Evolutionary conservation across 2,888 invertebrate genomes (phyloP).

Genomic region (Drosophila cracens): DNA sequence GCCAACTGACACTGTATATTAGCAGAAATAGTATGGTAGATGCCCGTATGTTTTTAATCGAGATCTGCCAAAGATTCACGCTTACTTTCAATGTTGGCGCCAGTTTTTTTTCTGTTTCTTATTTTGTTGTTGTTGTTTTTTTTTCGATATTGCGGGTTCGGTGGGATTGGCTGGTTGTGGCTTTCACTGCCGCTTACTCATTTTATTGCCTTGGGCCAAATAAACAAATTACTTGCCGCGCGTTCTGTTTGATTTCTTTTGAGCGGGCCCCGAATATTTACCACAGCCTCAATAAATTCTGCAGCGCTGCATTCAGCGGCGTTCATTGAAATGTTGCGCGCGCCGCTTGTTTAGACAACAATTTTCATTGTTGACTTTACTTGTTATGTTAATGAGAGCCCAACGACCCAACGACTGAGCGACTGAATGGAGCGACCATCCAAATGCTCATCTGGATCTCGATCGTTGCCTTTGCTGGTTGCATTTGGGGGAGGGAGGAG

Average conservation of each 20-base stretch:
- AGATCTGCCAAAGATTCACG: conserved; percentile 1
- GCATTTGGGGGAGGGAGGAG: background rate
- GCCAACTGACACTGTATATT: too few relatives aligned
- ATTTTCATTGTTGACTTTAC: conserved; percentile 80
- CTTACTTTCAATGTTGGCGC: conserved; percentile 17
- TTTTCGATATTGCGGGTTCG: conserved; percentile 19
- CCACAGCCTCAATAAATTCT: conserved; percentile 78
- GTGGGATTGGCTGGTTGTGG: conserved; percentile 22
- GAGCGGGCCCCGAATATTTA: conserved; percentile 78
- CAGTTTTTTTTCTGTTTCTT: conserved; percentile 3
- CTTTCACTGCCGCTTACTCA: conserved; percentile 74
- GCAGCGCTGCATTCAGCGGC: conserved; percentile 66
- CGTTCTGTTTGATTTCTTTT: conserved; percentile 76
- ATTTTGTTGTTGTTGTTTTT: background rate
- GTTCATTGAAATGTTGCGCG: conserved; percentile 73
- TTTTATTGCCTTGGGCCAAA: conserved; percentile 74
- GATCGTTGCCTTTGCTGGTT: conserved; percentile 47
- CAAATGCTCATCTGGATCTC: conserved; percentile 32
- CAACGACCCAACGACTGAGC: conserved; percentile 15
- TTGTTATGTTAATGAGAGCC: conserved; percentile 79
- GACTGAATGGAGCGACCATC: conserved; percentile 5
- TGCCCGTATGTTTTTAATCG: conserved; percentile 2
- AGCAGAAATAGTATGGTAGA: background rate
- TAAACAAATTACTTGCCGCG: conserved; percentile 76
- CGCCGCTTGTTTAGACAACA: conserved; percentile 78